These are phyloP conservation scores for Ochropleura leucogaster DNA, from an alignment of 2,888 invertebrate genomes.

Conservation along the genomic window DNA sequence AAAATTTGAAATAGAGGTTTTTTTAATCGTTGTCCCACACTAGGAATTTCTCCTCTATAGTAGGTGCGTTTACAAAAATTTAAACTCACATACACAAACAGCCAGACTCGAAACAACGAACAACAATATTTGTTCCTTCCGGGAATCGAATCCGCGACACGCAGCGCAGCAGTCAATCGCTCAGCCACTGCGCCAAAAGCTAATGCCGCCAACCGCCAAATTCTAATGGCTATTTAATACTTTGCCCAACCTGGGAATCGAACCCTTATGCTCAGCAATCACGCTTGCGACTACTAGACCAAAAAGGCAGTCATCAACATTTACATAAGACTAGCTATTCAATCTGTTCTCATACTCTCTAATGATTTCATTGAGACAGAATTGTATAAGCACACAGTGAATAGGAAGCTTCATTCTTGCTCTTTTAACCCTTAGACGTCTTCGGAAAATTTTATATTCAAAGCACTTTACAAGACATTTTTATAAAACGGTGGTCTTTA, in stretches of 20 bases:
- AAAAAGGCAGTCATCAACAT: not conserved
- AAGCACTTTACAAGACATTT: constrained; percentile 24
- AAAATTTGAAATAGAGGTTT: too few species aligned
- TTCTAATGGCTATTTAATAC: not conserved
- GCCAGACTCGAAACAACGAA: too few species aligned
- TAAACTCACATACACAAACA: too few species aligned
- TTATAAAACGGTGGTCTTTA: constrained; percentile 21
- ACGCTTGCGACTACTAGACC: not conserved
- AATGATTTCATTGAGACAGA: constrained; percentile 16
- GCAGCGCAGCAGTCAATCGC: too few species aligned
- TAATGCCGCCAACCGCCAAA: too few species aligned
- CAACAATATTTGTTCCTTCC: too few species aligned
- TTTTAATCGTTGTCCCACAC: too few species aligned
- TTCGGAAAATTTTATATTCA: constrained; percentile 30
- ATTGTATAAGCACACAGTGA: constrained; percentile 16
- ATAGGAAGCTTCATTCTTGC: constrained; percentile 20
- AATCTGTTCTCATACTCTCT: not conserved
- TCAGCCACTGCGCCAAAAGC: too few species aligned
- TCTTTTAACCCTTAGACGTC: constrained; percentile 10
- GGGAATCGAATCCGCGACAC: too few species aligned
- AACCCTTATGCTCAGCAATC: not conserved
- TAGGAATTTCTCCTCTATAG: too few species aligned
- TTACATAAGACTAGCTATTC: constrained; percentile 4
- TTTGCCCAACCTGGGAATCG: too few species aligned
- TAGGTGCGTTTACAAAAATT: too few species aligned